Evolutionary conservation across 1,140 invertebrate genomes (phyloP).

Genomic region (Sycophila sp.): DNA sequence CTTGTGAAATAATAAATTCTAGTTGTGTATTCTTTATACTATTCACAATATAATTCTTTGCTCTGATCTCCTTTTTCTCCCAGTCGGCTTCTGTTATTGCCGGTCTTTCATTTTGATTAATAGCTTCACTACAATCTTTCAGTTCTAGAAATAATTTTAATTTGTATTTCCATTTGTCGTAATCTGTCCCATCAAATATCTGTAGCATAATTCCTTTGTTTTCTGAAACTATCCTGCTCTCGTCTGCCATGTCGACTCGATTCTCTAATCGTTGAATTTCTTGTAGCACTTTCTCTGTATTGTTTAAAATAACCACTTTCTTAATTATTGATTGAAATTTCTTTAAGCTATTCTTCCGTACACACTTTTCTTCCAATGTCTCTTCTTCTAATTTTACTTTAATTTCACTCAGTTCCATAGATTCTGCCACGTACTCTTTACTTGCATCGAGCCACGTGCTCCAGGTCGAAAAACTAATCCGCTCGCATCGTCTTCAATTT

Average conservation of each 20-base stretch:
- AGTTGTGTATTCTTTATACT: conserved; percentile 47
- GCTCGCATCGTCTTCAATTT: too few relatives aligned
- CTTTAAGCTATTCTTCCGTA: too few relatives aligned
- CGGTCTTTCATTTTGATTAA: conserved; percentile 22
- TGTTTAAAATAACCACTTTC: background rate
- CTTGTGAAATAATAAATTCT: conserved; percentile 43
- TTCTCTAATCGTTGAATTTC: background rate
- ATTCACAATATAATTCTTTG: conserved; percentile 48
- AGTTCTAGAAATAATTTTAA: conserved; percentile 35
- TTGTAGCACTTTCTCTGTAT: background rate
- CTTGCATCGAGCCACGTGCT: too few relatives aligned
- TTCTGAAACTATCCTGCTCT: background rate
- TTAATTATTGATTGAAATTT: too few relatives aligned
- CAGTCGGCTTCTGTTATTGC: conserved; percentile 33
- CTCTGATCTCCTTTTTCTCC: conserved; percentile 45
- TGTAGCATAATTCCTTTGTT: conserved; percentile 31
- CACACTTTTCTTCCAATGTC: too few relatives aligned
- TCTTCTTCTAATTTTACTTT: too few relatives aligned
- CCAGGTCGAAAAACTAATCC: too few relatives aligned
- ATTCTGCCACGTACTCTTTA: too few relatives aligned
- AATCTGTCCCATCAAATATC: conserved; percentile 35
- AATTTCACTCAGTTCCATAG: too few relatives aligned
- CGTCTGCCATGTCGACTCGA: background rate
- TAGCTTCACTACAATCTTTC: conserved; percentile 35
- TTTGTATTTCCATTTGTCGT: conserved; percentile 38